Evolutionary conservation across 2,888 invertebrate genomes (phyloP).

Genomic region (Cataglyphis livida): DNA sequence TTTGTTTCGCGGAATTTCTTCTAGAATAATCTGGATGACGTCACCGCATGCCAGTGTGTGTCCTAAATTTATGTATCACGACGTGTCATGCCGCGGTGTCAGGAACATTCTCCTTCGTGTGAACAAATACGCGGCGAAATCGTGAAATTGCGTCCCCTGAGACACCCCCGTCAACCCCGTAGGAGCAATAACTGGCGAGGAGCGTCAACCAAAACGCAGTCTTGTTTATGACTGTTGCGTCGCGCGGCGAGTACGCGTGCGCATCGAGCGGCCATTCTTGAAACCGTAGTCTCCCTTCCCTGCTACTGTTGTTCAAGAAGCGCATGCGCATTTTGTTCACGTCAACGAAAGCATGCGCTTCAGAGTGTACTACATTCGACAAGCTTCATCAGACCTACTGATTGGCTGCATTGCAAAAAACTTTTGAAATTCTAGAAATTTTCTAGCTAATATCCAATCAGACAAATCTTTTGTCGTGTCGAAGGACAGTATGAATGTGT

Average conservation of each 20-base stretch:
- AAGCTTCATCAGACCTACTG: background rate
- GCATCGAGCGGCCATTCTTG: constrained; percentile 27
- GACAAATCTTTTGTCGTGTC: background rate
- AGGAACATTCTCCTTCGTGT: constrained; percentile 64
- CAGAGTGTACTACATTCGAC: background rate
- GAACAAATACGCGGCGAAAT: constrained; percentile 65
- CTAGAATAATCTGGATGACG: constrained; percentile 82
- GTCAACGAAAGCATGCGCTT: too few relatives aligned
- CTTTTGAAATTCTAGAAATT: background rate
- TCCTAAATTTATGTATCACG: constrained; percentile 65
- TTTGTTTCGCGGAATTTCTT: constrained; percentile 81
- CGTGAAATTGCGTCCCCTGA: constrained; percentile 44
- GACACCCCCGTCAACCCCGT: constrained; percentile 69
- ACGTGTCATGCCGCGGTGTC: constrained; percentile 26
- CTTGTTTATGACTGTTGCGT: constrained; percentile 80
- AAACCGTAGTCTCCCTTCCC: background rate
- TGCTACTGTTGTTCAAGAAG: too few relatives aligned
- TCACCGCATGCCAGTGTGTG: constrained; percentile 80
- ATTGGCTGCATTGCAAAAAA: background rate
- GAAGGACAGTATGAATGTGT: too few relatives aligned
- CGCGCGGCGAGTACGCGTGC: constrained; percentile 76
- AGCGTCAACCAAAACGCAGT: constrained; percentile 71
- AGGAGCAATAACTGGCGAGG: constrained; percentile 63
- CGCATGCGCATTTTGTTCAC: too few relatives aligned
- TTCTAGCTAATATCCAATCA: background rate